These are phyloP conservation scores for Anas georgica DNA, from an alignment of 2,797 vertebrate genomes.

Conservation along the genomic window DNA sequence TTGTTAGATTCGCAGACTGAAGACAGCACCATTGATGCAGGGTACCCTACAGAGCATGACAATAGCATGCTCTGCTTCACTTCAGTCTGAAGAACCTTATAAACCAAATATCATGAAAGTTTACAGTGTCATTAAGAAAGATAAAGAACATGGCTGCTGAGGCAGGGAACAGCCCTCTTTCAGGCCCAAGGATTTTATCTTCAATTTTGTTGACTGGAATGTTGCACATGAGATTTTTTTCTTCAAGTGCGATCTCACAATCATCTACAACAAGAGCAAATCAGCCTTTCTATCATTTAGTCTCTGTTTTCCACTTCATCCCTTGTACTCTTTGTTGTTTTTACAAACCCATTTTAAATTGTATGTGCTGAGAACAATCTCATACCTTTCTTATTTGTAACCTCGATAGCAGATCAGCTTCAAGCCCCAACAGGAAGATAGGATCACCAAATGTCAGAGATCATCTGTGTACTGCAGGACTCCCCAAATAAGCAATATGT, in stretches of 20 bases:
- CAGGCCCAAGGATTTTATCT: background rate
- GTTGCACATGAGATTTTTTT: background rate
- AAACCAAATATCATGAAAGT: background rate
- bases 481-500: background rate
- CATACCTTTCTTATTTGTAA: background rate
- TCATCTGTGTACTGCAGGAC: background rate
- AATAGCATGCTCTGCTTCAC: background rate
- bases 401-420: background rate
- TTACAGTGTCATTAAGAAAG: background rate
- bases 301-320: background rate
- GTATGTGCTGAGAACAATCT: background rate
- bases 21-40: rapidly evolving
- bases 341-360: background rate
- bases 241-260: background rate
- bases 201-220: background rate
- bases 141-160: background rate
- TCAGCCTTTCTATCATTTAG: background rate
- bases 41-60: background rate
- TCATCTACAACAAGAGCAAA: background rate
- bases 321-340: background rate
- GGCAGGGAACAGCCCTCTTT: background rate
- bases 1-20: background rate
- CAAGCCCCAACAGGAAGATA: background rate
- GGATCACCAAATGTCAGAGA: background rate
- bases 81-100: background rate